Conservation (phyloP, 2,797 vertebrate species). For the Gambusia yucatana region DNA sequence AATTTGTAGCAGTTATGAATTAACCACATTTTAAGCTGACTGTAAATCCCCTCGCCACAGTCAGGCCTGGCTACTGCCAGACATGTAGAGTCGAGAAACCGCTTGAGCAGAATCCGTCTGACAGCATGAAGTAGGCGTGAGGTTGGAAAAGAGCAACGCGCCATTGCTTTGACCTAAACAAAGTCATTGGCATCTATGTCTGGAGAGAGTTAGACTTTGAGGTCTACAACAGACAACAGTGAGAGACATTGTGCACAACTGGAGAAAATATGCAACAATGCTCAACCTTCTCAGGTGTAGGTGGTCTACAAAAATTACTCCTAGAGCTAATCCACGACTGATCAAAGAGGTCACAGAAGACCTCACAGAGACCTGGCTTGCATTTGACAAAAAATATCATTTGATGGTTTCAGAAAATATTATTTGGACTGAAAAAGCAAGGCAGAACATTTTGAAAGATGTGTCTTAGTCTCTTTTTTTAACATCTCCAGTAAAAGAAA, state of each 20-base stretch:
- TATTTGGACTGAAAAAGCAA: neutral
- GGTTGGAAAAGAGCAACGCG: neutral
- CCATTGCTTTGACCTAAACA: neutral
- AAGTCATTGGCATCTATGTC: neutral
- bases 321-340: neutral
- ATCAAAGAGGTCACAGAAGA: neutral
- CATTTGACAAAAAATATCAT: neutral
- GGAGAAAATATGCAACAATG: neutral
- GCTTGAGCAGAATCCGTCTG: neutral
- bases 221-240: neutral
- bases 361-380: neutral
- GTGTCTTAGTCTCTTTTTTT: too few species aligned
- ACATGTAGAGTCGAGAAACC: neutral
- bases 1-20: neutral
- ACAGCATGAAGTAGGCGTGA: neutral
- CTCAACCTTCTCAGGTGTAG: neutral
- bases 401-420: neutral
- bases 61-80: neutral
- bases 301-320: neutral
- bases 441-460: neutral
- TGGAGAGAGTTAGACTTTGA: neutral
- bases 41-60: neutral
- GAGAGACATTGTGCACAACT: neutral
- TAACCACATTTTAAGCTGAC: neutral
- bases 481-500: neutral